A percentile compares a stretch with the other conserved stretches of the same genome.
These are phyloP conservation scores for Sipha flava DNA, from an alignment of 1,140 invertebrate genomes.

Conservation along the genomic window DNA sequence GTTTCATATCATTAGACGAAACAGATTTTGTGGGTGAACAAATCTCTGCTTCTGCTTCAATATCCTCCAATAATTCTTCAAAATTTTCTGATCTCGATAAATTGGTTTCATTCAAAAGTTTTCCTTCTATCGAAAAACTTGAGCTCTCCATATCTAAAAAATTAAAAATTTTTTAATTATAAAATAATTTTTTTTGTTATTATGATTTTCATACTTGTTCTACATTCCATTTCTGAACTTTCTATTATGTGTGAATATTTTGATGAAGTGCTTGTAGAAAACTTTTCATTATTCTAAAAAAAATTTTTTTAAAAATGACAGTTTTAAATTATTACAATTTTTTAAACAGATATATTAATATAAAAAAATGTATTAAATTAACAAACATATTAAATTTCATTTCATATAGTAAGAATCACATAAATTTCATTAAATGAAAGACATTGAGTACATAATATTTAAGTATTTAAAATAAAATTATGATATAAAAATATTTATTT, in stretches of 20 bases:
- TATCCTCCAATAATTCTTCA: slow-evolving; percentile 22
- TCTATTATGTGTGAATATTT: background rate
- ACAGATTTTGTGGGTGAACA: slow-evolving; percentile 12
- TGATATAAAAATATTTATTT: too few relatives aligned
- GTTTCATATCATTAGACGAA: background rate
- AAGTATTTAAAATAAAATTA: too few relatives aligned
- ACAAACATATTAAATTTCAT: background rate
- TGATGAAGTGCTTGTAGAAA: background rate
- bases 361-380: background rate
- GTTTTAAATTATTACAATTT: background rate
- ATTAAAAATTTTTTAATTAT: background rate
- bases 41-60: slow-evolving; percentile 19
- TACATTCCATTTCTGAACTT: background rate
- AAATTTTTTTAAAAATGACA: background rate
- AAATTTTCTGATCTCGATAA: background rate
- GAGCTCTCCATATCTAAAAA: background rate
- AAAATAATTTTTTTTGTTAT: background rate
- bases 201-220: background rate
- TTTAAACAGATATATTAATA: background rate
- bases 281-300: background rate
- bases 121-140: background rate
- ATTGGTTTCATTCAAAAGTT: background rate
- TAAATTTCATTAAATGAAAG: too few relatives aligned
- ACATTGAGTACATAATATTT: too few relatives aligned
- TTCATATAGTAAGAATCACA: too few relatives aligned